Percentiles rank a stretch among this genome's conserved stretches.
phyloP scores from a whole-genome alignment of 2,888 invertebrate genomes.

The Drosophila mayaguana region DNA sequence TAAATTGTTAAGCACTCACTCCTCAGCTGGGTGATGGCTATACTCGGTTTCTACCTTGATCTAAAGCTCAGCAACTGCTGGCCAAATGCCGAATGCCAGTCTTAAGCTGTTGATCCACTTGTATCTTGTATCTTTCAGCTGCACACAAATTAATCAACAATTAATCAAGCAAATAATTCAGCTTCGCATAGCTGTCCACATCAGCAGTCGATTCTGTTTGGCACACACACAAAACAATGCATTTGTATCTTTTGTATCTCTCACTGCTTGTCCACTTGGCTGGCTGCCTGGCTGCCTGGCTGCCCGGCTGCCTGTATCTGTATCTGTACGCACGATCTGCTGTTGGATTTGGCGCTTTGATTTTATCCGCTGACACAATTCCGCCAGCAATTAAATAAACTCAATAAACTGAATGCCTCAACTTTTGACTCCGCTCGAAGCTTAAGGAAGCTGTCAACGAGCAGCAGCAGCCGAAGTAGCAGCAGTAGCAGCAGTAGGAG shows the following conservation, averaged over 20 bases:
- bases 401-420: slow-evolving; percentile 51
- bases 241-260: slow-evolving; percentile 11
- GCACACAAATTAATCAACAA: slow-evolving; percentile 62
- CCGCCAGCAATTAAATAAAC: slow-evolving; percentile 73
- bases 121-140: slow-evolving; percentile 9
- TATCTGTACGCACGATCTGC: slow-evolving; percentile 76
- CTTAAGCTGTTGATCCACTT: slow-evolving; percentile 20
- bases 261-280: background rate
- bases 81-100: slow-evolving; percentile 22
- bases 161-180: slow-evolving; percentile 53
- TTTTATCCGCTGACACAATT: slow-evolving; percentile 73
- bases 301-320: slow-evolving; percentile 18
- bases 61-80: slow-evolving; percentile 4
- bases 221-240: slow-evolving; percentile 36
- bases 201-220: slow-evolving; percentile 19
- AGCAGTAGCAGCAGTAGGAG: background rate
- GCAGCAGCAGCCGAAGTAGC: slow-evolving; percentile 16
- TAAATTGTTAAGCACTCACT: background rate
- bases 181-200: slow-evolving; percentile 16
- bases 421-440: slow-evolving; percentile 43
- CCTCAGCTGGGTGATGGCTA: background rate
- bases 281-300: background rate
- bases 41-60: slow-evolving; percentile 3
- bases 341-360: slow-evolving; percentile 35
- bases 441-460: slow-evolving; percentile 79